A percentile compares a stretch with the other conserved stretches of the same genome.
Evolutionary conservation across 2,113 vertebrate species (phyloP).

Genomic region (Sarotherodon lohbergeri): DNA sequence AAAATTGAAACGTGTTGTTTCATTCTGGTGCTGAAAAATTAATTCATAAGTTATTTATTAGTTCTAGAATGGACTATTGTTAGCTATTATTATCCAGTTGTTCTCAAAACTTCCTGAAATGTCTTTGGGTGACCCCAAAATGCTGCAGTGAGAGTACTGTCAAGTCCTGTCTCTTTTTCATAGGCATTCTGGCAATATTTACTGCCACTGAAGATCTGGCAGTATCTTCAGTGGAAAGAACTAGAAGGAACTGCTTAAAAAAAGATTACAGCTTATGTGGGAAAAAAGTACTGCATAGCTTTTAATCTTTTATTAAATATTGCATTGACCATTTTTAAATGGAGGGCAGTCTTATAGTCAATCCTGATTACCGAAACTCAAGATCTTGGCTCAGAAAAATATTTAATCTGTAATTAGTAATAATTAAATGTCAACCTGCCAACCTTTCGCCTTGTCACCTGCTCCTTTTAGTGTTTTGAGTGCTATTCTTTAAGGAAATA

Average conservation of each 20-base stretch:
- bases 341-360: fast-evolving
- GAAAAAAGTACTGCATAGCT: not conserved
- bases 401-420: fast-evolving
- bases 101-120: not conserved
- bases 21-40: not conserved
- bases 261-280: not conserved
- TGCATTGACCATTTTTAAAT: not conserved
- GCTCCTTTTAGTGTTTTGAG: not conserved
- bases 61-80: not conserved
- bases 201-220: not conserved
- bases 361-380: not conserved
- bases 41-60: not conserved
- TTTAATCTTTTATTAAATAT: not conserved
- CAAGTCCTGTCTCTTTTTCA: too few species aligned
- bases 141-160: not conserved
- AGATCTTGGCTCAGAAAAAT: not conserved
- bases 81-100: not conserved
- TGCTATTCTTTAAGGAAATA: not conserved
- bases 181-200: too few species aligned
- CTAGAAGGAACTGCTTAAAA: not conserved
- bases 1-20: not conserved
- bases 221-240: not conserved
- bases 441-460: fast-evolving
- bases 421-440: not conserved
- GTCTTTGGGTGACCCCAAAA: not conserved